Conservation (phyloP, 2,888 invertebrate species). For the Nymphalis urticae region DNA sequence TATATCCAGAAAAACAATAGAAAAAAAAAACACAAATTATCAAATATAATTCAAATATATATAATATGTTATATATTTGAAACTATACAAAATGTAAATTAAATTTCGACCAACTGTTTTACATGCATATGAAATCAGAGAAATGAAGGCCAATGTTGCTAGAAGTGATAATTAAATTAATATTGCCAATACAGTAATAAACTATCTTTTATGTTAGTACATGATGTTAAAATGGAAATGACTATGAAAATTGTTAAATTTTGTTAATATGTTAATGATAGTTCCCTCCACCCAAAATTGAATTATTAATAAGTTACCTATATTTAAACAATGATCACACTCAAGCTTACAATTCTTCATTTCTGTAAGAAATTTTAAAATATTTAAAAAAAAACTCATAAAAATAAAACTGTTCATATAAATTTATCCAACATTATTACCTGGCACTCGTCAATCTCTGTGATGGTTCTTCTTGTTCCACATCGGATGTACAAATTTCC, state of each 20-base stretch:
- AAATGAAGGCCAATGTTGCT: neutral
- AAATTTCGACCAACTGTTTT: too few relatives aligned
- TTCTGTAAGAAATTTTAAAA: slow-evolving; percentile 65
- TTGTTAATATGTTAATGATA: slow-evolving; percentile 18
- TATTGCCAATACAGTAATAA: too few relatives aligned
- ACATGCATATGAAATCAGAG: neutral
- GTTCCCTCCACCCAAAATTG: slow-evolving; percentile 55
- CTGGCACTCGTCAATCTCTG: slow-evolving; percentile 63
- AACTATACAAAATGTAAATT: too few relatives aligned
- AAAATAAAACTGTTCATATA: slow-evolving; percentile 21
- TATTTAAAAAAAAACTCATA: slow-evolving; percentile 36
- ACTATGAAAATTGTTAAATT: neutral
- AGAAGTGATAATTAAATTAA: neutral
- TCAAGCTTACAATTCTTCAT: slow-evolving; percentile 63
- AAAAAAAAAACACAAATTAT: too few relatives aligned
- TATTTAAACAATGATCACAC: slow-evolving; percentile 44
- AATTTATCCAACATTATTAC: slow-evolving; percentile 44
- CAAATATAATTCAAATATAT: too few relatives aligned
- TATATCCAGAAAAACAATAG: too few relatives aligned
- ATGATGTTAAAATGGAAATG: too few relatives aligned
- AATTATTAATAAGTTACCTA: slow-evolving; percentile 57
- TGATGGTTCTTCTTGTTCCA: slow-evolving; percentile 58
- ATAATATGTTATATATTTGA: too few relatives aligned
- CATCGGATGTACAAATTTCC: slow-evolving; percentile 88
- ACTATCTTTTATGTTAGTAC: too few relatives aligned